Evolutionary conservation across 2,797 vertebrate genomes (phyloP).

Genomic region (Tinamus major): DNA sequence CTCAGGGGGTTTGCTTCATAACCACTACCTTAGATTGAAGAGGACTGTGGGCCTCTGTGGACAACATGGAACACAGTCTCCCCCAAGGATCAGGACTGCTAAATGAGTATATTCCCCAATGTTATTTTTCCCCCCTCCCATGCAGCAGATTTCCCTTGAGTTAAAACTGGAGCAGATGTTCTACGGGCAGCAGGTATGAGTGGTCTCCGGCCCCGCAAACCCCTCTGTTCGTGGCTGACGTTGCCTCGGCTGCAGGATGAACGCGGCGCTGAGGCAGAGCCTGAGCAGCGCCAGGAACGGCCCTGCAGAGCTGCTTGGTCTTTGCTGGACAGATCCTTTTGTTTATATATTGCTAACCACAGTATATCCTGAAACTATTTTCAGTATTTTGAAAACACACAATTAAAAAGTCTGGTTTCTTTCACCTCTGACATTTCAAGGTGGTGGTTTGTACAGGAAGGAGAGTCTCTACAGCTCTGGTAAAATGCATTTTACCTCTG

Average conservation of each 20-base stretch:
- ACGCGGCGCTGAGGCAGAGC: neutral
- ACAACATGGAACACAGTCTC: neutral
- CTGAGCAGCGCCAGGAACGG: neutral
- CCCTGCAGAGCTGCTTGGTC: neutral
- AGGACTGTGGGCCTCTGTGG: neutral
- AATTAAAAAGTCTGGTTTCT: neutral
- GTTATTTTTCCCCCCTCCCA: neutral
- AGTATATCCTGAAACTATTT: neutral
- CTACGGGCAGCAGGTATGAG: neutral
- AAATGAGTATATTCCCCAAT: neutral
- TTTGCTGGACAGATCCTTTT: neutral
- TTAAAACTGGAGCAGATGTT: neutral
- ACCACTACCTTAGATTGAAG: neutral
- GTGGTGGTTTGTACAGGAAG: neutral
- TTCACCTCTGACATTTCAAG: neutral
- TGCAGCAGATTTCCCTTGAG: neutral
- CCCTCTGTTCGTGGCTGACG: no score
- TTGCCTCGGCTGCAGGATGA: neutral
- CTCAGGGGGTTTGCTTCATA: neutral
- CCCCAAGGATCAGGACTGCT: neutral
- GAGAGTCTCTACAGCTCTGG: rapidly evolving
- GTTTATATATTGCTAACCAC: neutral
- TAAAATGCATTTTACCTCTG: neutral
- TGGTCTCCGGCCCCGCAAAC: neutral
- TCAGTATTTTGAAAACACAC: neutral